These are phyloP conservation scores for Ceyx margarethae DNA, from an alignment of 2,113 vertebrate genomes.

Conservation along the genomic window DNA sequence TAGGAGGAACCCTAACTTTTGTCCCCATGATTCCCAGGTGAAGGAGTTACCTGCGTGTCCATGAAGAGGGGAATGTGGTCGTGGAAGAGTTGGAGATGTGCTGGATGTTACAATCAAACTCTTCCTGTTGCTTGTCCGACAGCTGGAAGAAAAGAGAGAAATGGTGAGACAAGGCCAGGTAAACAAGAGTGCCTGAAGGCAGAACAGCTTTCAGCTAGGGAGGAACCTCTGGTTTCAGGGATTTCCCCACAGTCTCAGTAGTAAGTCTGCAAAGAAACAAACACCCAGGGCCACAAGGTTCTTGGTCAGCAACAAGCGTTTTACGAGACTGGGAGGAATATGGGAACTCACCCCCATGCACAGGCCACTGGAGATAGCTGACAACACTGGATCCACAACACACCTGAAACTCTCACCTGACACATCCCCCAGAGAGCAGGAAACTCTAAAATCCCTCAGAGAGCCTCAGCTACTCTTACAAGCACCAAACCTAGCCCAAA, in stretches of 20 bases:
- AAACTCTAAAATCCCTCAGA: background rate
- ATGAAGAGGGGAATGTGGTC: conserved; percentile 94
- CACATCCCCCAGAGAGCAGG: background rate
- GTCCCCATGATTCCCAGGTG: background rate
- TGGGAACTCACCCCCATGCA: background rate
- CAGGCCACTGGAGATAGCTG: background rate
- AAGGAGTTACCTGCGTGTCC: conserved; percentile 87
- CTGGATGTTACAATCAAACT: conserved; percentile 97
- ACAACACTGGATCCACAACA: background rate
- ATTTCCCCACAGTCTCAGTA: background rate
- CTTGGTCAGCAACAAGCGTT: background rate
- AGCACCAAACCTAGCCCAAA: background rate
- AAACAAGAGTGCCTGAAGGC: background rate
- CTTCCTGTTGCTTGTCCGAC: conserved; percentile 96
- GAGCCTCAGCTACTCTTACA: background rate
- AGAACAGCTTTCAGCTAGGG: background rate
- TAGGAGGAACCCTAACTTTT: background rate
- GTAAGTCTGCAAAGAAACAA: background rate
- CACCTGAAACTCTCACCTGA: background rate
- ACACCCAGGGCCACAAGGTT: background rate
- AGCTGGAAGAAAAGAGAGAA: conserved; percentile 77
- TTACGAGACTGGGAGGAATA: background rate
- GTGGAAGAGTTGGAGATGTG: conserved; percentile 94
- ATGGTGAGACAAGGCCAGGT: background rate
- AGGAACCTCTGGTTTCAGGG: background rate